phyloP scores from a whole-genome alignment of 2,113 vertebrate genomes.

The Thinocorus orbignyianus region DNA sequence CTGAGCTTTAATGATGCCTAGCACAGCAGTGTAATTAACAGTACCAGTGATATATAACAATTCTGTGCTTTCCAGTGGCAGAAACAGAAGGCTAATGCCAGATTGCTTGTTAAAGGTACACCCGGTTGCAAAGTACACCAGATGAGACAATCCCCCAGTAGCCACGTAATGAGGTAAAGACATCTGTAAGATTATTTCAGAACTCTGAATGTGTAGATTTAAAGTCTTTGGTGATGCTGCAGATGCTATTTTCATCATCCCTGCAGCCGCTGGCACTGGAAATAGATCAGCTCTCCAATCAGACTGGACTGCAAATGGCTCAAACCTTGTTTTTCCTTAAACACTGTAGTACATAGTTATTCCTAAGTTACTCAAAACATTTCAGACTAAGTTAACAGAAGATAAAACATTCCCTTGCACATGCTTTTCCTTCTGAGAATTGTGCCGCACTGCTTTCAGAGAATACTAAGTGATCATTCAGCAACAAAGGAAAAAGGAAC shows the following conservation, averaged over 20 bases:
- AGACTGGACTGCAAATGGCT: neutral
- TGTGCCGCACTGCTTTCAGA: neutral
- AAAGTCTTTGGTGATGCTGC: slow-evolving; percentile 52
- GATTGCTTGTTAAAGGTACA: slow-evolving; percentile 78
- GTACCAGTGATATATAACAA: slow-evolving; percentile 59
- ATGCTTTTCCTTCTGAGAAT: neutral
- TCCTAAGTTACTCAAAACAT: neutral
- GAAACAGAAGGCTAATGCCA: slow-evolving; percentile 75
- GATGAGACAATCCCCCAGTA: slow-evolving; percentile 73
- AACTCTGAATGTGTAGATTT: slow-evolving; percentile 55
- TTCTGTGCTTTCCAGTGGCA: slow-evolving; percentile 44
- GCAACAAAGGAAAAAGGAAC: neutral
- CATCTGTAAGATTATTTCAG: slow-evolving; percentile 72
- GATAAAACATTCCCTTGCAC: neutral
- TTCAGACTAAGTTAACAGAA: neutral
- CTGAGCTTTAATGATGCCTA: slow-evolving; percentile 69
- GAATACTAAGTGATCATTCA: neutral
- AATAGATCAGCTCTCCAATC: slow-evolving; percentile 41
- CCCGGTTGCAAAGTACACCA: slow-evolving; percentile 51
- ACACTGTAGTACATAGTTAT: neutral
- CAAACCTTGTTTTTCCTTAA: neutral
- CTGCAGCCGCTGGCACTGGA: neutral
- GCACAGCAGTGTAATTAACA: slow-evolving; percentile 72
- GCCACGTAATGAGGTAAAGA: slow-evolving; percentile 69
- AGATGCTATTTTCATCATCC: slow-evolving; percentile 49